These are phyloP conservation scores for Aselliscus stoliczkanus DNA, from an alignment of 2,797 vertebrate genomes.

Conservation along the genomic window DNA sequence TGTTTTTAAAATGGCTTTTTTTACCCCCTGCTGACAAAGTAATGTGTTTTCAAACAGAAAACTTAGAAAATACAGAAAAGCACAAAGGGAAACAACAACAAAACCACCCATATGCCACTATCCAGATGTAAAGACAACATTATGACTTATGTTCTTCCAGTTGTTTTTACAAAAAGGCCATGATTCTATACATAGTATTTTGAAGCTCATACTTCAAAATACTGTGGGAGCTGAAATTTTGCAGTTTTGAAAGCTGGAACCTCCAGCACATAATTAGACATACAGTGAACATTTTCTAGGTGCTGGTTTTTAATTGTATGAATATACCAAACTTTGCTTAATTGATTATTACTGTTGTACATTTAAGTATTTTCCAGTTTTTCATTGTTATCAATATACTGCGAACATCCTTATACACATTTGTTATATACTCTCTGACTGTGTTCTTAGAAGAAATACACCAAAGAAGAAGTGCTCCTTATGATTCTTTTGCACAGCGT, in stretches of 20 bases:
- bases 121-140: constrained; percentile 11
- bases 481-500: background rate
- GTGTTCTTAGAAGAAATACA: constrained; percentile 22
- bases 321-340: constrained; percentile 3
- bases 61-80: constrained; percentile 44
- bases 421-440: background rate
- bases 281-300: background rate
- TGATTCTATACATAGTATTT: constrained; percentile 10
- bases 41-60: constrained; percentile 53
- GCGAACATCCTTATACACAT: background rate
- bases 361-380: background rate
- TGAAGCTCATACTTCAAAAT: background rate
- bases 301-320: background rate
- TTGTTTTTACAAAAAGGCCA: constrained; percentile 1
- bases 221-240: background rate
- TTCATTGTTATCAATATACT: background rate
- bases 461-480: background rate
- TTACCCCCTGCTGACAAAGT: constrained; percentile 27
- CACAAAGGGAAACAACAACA: constrained; percentile 39
- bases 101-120: background rate
- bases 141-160: background rate
- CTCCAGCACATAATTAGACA: background rate
- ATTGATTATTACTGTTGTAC: constrained; percentile 23
- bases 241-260: background rate
- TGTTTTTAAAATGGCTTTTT: constrained; percentile 56